phyloP scores from a whole-genome alignment of 2,797 vertebrate genomes.

The Sarcoramphus papa region DNA sequence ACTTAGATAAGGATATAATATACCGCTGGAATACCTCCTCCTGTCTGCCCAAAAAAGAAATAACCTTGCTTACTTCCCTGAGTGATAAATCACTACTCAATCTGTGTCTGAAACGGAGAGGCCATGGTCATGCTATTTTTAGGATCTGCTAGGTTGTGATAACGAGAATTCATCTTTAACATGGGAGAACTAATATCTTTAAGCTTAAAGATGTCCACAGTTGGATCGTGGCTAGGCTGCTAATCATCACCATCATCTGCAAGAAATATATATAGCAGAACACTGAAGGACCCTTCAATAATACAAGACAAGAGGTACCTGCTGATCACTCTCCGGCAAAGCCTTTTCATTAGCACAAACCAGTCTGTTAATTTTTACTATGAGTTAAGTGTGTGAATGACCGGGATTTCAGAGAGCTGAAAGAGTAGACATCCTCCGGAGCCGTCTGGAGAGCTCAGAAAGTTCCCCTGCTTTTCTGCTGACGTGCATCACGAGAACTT shows the following conservation, averaged over 20 bases:
- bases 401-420: not conserved
- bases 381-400: rapidly evolving
- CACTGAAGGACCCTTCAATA: not conserved
- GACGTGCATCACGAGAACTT: rapidly evolving
- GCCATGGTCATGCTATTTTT: slow-evolving; percentile 57
- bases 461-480: not conserved
- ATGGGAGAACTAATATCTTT: not conserved
- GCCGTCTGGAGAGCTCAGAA: too few relatives aligned
- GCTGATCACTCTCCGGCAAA: not conserved
- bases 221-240: not conserved
- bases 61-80: not conserved
- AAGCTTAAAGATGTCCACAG: not conserved
- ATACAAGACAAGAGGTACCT: not conserved
- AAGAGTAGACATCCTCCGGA: not conserved
- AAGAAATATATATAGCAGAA: not conserved
- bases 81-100: not conserved
- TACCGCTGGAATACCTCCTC: not conserved
- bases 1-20: not conserved
- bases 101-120: slow-evolving; percentile 4
- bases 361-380: not conserved
- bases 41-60: not conserved
- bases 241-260: not conserved
- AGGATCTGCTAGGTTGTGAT: slow-evolving; percentile 63
- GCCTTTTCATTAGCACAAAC: not conserved
- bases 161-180: slow-evolving; percentile 63